Evolutionary conservation across 1,140 invertebrate genomes (phyloP).

Genomic region (Drosophila quadrilineata): DNA sequence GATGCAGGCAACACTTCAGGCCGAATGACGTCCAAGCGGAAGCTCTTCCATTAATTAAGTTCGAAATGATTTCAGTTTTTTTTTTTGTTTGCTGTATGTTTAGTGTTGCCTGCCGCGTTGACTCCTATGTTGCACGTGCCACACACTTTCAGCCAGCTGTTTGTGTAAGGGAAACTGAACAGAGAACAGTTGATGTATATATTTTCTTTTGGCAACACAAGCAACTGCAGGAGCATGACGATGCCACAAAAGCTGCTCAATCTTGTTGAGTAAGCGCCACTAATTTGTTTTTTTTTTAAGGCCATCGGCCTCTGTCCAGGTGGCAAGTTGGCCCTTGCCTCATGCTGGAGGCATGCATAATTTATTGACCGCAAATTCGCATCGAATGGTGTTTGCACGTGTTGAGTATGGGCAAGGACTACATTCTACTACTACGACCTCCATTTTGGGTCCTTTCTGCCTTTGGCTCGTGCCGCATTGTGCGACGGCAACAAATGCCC

Average conservation of each 20-base stretch:
- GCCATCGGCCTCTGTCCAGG: neutral
- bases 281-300: slow-evolving; percentile 74
- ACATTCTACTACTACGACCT: slow-evolving; percentile 5
- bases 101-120: slow-evolving; percentile 2
- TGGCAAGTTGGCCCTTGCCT: neutral
- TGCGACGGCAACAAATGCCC: slow-evolving; percentile 50
- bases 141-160: neutral
- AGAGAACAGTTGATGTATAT: neutral
- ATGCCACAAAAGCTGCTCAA: slow-evolving; percentile 60
- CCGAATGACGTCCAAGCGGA: slow-evolving; percentile 22
- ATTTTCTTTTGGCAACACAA: neutral
- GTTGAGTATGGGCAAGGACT: too few relatives aligned
- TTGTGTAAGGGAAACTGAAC: neutral
- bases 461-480: neutral
- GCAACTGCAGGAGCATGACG: slow-evolving; percentile 43
- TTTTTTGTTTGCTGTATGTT: slow-evolving; percentile 2
- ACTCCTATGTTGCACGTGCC: slow-evolving; percentile 4
- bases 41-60: slow-evolving; percentile 68
- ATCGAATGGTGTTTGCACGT: slow-evolving; percentile 45
- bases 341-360: slow-evolving; percentile 51
- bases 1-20: slow-evolving; percentile 4
- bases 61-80: slow-evolving; percentile 26
- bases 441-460: neutral
- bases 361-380: slow-evolving; percentile 66
- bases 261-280: slow-evolving; percentile 75